phyloP scores from a whole-genome alignment of 1,140 invertebrate species.

The Dreissena rostriformis region DNA sequence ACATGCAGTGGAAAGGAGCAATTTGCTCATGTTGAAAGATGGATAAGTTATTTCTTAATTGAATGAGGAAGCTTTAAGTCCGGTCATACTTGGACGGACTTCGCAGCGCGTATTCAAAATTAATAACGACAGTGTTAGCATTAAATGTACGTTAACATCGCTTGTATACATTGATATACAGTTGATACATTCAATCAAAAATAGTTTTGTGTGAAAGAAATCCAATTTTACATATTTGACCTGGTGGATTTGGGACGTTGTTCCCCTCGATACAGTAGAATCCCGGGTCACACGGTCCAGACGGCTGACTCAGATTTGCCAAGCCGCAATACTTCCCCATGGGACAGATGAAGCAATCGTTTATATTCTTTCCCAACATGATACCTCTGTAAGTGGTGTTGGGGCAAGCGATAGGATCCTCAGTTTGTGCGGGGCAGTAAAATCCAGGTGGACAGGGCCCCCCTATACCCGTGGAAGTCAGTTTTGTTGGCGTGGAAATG shows the following conservation, averaged over 20 bases:
- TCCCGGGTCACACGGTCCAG: conserved; percentile 73
- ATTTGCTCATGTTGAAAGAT: too few species aligned
- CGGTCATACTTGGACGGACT: too few species aligned
- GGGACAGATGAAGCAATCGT: conserved; percentile 73
- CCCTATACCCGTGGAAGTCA: conserved; percentile 72
- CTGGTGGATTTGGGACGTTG: conserved; percentile 70
- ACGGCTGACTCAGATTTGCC: conserved; percentile 63
- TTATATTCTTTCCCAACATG: conserved; percentile 41
- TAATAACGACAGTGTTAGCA: too few species aligned
- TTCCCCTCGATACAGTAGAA: conserved; percentile 76
- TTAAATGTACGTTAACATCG: too few species aligned
- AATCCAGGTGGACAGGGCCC: conserved; percentile 77
- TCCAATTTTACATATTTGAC: conserved; percentile 35
- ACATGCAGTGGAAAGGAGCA: too few species aligned
- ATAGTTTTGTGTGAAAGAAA: too few species aligned
- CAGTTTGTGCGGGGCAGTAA: conserved; percentile 74
- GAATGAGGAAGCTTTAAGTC: too few species aligned
- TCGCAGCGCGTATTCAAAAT: too few species aligned
- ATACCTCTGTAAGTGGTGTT: conserved; percentile 76
- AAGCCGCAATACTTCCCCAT: conserved; percentile 75
- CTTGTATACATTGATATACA: too few species aligned
- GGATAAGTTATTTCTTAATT: too few species aligned
- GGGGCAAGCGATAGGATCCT: conserved; percentile 74
- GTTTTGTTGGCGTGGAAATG: conserved; percentile 71
- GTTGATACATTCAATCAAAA: too few species aligned